A percentile compares a stretch with the other conserved stretches of the same genome.
Conservation (phyloP, 2,113 vertebrate genomes). For the Trachemys scripta region DNA sequence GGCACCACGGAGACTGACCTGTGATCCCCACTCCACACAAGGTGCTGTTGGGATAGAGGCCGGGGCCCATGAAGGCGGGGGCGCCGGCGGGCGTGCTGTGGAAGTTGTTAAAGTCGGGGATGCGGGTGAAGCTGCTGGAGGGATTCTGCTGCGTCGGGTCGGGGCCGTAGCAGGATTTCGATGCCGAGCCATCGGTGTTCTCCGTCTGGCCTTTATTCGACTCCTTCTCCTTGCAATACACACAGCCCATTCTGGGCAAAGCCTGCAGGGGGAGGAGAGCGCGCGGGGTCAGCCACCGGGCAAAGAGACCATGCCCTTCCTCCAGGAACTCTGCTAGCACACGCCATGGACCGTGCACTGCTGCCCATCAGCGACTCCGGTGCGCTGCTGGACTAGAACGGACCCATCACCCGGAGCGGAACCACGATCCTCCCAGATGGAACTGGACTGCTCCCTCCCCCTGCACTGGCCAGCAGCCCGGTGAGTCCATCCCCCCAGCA, state of each 20-base stretch:
- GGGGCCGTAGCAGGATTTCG: constrained; percentile 81
- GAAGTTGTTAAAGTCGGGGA: constrained; percentile 85
- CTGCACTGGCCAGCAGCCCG: no score
- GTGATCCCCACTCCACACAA: constrained; percentile 72
- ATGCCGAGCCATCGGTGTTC: constrained; percentile 4
- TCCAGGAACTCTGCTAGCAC: background rate
- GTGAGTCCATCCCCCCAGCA: no score
- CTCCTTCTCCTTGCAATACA: constrained; percentile 88
- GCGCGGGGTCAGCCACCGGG: background rate
- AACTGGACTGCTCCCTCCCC: no score
- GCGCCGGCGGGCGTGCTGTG: constrained; percentile 66
- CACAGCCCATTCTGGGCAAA: constrained; percentile 87
- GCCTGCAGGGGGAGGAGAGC: background rate
- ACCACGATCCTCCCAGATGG: background rate
- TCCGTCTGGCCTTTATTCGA: constrained; percentile 71
- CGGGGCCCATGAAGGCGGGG: constrained; percentile 57
- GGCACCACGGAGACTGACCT: constrained; percentile 68
- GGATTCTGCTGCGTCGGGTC: constrained; percentile 82
- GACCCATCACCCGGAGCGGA: background rate
- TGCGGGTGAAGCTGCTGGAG: constrained; percentile 47
- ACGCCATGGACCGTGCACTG: background rate
- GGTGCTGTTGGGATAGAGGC: constrained; percentile 63
- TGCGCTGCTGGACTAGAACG: background rate
- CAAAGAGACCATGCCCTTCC: background rate
- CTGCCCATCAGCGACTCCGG: background rate